phyloP scores from a whole-genome alignment of 2,888 invertebrate species.

The Unio pictorum region DNA sequence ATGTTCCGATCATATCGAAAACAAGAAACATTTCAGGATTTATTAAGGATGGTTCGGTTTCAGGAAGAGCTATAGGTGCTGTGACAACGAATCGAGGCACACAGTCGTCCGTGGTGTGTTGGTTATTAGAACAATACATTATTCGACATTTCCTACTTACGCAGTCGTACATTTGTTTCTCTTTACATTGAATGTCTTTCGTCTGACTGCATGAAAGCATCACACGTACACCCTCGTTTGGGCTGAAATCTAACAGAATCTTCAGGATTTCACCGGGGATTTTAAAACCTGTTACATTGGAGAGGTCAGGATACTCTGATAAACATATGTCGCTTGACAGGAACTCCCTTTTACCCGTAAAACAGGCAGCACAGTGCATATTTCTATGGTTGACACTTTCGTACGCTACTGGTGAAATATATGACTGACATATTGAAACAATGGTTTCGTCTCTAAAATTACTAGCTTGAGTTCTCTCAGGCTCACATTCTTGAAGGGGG shows the following conservation, averaged over 20 bases:
- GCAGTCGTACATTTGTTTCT: constrained; percentile 14
- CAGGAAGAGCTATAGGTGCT: too few species aligned
- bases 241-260: constrained; percentile 12
- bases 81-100: too few species aligned
- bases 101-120: not conserved
- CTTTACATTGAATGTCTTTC: not conserved
- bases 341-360: not conserved
- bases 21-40: too few species aligned
- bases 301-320: not conserved
- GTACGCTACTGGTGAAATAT: constrained; percentile 5
- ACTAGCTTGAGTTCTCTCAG: too few species aligned
- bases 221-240: not conserved
- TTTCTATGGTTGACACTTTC: not conserved
- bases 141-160: constrained; percentile 7
- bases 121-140: constrained; percentile 1
- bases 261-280: not conserved
- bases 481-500: too few species aligned
- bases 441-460: too few species aligned
- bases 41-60: too few species aligned
- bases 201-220: not conserved
- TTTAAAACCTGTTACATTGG: not conserved
- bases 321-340: too few species aligned
- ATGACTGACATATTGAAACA: constrained; percentile 6
- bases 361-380: constrained; percentile 9
- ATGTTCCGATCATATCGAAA: too few species aligned